Evolutionary conservation across 2,888 invertebrate species (phyloP).

Genomic region (Malthinus flaveolus): DNA sequence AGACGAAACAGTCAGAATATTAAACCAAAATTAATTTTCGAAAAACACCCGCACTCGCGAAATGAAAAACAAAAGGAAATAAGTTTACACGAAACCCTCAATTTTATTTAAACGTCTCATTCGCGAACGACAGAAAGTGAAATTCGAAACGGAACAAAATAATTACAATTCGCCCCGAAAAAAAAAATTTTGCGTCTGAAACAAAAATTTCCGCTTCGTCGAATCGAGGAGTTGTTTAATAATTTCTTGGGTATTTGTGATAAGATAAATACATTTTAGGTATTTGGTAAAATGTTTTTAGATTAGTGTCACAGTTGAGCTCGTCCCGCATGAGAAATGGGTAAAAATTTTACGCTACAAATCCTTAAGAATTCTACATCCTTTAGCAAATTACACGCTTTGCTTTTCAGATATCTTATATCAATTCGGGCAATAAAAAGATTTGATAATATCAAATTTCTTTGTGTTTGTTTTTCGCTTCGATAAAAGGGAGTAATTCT

Average conservation of each 20-base stretch:
- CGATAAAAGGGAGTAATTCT: background rate
- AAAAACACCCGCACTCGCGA: too few species aligned
- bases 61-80: too few species aligned
- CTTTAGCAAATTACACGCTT: conserved; percentile 17
- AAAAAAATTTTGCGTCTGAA: background rate
- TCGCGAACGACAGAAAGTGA: too few species aligned
- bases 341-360: conserved; percentile 21
- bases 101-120: too few species aligned
- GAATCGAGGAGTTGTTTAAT: conserved; percentile 13
- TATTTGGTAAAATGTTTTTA: conserved; percentile 17
- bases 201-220: background rate
- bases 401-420: conserved; percentile 11
- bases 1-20: too few species aligned
- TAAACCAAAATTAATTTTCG: too few species aligned
- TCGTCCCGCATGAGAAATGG: conserved; percentile 17
- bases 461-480: conserved; percentile 14
- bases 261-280: conserved; percentile 11
- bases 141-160: too few species aligned
- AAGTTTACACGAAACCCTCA: too few species aligned
- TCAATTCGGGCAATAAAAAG: conserved; percentile 13
- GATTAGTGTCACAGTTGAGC: conserved; percentile 20
- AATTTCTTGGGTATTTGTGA: conserved; percentile 1
- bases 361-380: conserved; percentile 13
- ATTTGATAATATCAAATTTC: conserved; percentile 18
- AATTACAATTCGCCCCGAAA: background rate